These are phyloP conservation scores for Notarius quadriscutis DNA, from an alignment of 2,113 vertebrate genomes.

Conservation along the genomic window DNA sequence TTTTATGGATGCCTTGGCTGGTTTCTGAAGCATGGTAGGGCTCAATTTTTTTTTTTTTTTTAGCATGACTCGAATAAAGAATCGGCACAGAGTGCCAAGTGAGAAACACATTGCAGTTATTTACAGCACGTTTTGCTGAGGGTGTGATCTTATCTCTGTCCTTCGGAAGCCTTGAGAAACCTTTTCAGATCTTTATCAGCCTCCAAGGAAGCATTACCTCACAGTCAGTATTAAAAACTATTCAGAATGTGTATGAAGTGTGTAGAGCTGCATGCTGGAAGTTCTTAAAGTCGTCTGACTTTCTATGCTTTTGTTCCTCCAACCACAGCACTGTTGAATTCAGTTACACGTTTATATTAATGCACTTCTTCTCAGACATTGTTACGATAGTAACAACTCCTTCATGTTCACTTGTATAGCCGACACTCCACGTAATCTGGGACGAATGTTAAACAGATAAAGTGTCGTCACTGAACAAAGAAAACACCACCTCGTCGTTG, in stretches of 20 bases:
- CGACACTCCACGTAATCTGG: too few species aligned
- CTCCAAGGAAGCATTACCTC: neutral
- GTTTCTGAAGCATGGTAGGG: neutral
- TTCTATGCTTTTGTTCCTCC: neutral
- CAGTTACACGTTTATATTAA: neutral
- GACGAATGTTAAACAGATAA: too few species aligned
- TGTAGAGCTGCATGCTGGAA: neutral
- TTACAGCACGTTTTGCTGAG: neutral
- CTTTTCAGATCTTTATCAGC: neutral
- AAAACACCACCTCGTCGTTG: neutral
- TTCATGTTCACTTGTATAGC: too few species aligned
- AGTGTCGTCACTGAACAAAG: neutral
- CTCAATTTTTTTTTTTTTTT: neutral
- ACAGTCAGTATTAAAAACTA: neutral
- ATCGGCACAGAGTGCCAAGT: neutral
- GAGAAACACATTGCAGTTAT: neutral
- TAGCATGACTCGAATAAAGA: neutral
- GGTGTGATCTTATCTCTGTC: neutral
- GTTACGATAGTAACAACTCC: too few species aligned
- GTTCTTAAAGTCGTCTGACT: neutral
- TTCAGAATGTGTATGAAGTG: neutral
- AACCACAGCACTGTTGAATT: neutral
- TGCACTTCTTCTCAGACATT: too few species aligned
- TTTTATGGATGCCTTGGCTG: neutral
- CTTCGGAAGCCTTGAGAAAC: neutral